Base-by-base conservation (phyloP, 2,888 invertebrate genomes). In the Eulithis testata region DNA sequence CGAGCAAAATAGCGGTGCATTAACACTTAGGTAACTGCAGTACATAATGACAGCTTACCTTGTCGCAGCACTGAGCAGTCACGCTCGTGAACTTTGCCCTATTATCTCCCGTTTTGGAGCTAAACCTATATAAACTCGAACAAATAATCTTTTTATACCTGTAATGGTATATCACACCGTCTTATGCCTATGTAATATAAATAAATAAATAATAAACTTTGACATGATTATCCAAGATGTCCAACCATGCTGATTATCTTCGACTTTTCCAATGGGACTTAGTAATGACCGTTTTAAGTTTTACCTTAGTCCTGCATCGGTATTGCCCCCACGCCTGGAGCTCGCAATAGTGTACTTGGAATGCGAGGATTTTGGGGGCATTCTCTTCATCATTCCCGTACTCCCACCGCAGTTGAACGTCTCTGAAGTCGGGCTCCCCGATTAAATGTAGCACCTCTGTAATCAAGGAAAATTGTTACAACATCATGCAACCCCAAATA, bases 281-380 rank as follows among this genome's bases (percentile, higher is more conserved):
- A 21, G 21, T 21, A 21, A 1, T 21, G 21, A 21, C 21, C 21
- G 21, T 21, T 12, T 45, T 9, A 43, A 40, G 51, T 57, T 11
- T 51, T 12, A 95, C 95, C 91, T 94, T 95, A 55, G 95, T 95
- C 73, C 96, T 94, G 81, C 97, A 97, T 64, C 96, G 94, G 78
- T 96, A 96, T 56, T 95, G 94, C 12, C 97, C 96, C 95, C 96
- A 96, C 12, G 96, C 95, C 84, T 97, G 97, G 70, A 96, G 86
- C 82, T 97, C 97, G 85, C 97, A 97, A 85, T 96, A 97, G 79
- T 95, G 94, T 51, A 97, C 94, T 84, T 95, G 95, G 87, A 96
- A 96, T 12, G 94, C 94, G 72, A 94, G 88, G 50, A 94, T 83
- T 71, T 92, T 92, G 54, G 93, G 88, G 68, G 79, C 72, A 70